Percentiles rank a stretch among this genome's conserved stretches.
Evolutionary conservation across 2,113 vertebrate genomes (phyloP).

Genomic region (Cromileptes altivelis): DNA sequence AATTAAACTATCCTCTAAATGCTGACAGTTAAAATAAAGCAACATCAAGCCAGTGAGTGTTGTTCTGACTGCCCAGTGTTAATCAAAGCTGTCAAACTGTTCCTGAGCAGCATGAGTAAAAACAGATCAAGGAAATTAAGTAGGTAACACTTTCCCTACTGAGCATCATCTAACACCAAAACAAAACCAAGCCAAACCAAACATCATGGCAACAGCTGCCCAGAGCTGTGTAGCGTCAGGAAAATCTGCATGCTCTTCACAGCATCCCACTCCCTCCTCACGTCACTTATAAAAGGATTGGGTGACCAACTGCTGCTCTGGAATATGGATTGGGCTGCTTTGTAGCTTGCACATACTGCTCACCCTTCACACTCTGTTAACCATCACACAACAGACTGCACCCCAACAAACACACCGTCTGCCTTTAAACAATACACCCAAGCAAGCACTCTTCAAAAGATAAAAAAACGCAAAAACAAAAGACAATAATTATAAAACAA

Average conservation of each 20-base stretch:
- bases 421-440: constrained; percentile 14
- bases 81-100: no score
- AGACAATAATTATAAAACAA: no score
- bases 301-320: constrained; percentile 14
- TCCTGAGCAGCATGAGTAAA: no score
- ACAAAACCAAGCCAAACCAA: no score
- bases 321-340: constrained; percentile 54
- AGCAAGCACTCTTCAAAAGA: neutral
- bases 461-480: neutral
- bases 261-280: neutral
- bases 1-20: no score
- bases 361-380: constrained; percentile 48
- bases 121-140: no score
- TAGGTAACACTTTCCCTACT: no score
- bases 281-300: constrained; percentile 7
- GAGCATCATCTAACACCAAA: no score
- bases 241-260: constrained; percentile 34
- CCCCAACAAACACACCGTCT: neutral
- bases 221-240: neutral
- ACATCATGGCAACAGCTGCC: neutral
- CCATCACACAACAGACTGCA: constrained; percentile 17
- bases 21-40: no score
- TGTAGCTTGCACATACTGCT: constrained; percentile 13
- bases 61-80: no score
- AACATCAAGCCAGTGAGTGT: no score